Base-by-base conservation (phyloP, 2,113 vertebrate genomes). In the Terrapene triunguis region DNA sequence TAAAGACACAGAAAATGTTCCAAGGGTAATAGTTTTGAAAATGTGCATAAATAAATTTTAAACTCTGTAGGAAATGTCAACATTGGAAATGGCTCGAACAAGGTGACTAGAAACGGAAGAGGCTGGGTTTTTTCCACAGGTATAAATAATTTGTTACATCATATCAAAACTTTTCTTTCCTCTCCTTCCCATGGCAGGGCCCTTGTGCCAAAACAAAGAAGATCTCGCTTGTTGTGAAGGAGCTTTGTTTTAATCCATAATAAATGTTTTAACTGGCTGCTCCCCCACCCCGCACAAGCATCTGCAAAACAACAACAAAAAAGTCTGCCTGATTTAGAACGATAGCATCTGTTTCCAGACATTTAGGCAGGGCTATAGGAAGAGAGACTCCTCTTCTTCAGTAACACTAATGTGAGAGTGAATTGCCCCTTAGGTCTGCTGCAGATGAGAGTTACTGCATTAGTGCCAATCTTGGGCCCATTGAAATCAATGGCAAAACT, bases 71-170 rank as follows among this genome's bases (percentile, higher is more conserved):
- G 86, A 92, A 96, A 79, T 54, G 94, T 95, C 94, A 95, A 8
- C 93, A 50, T 92, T 83, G 92, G 59, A 93, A 97, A 80, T 79
- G 53, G 42, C 69, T 95, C 87, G 72, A 85, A 91, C 91, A 92
- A 93, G 95, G 83, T 94, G 91, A 95, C 96, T 97, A 96, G 95
- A 96, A 96, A 97, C 95, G 94, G 92, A 95, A 92, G 93, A 42
- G 79, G 51, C 50, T 87, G 69, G 95, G 90, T 89, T 12, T 78
- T 84, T 86, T 84, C 80, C 82, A 69, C 87, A 91, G 88, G 79
- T 96, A 96, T 95, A 94, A 89, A 95, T 97, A 92, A 97, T 97
- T 97, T 92, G 94, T 96, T 95, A 69, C 91, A 94, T 85, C 87
- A 88, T 91, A 95, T 96, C 92, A 97, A 92, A 97, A 94, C 89